Percentiles rank a stretch among this genome's conserved stretches.
These are phyloP conservation scores for Pachyuromys duprasi DNA, from an alignment of 2,797 vertebrate genomes.

Conservation along the genomic window DNA sequence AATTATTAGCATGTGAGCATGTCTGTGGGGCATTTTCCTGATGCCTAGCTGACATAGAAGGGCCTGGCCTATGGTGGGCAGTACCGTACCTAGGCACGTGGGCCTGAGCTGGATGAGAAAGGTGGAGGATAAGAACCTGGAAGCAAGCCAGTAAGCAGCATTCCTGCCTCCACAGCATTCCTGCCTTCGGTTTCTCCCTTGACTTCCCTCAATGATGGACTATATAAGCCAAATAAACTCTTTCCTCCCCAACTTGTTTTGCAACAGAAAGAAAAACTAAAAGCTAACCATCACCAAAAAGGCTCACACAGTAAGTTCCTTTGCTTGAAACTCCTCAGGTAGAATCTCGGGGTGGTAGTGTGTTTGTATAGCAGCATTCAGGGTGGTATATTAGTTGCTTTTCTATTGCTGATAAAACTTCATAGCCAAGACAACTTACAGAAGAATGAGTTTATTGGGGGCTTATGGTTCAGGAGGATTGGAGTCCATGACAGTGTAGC, in stretches of 20 bases:
- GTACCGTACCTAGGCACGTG: neutral
- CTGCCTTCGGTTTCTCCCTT: neutral
- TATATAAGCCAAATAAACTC: neutral
- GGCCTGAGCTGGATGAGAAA: neutral
- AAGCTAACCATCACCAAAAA: neutral
- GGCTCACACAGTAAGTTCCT: conserved; percentile 13
- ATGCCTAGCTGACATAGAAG: neutral
- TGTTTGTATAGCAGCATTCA: neutral
- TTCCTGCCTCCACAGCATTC: too few species aligned
- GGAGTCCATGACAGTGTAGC: neutral
- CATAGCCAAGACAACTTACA: neutral
- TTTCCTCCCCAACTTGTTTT: neutral
- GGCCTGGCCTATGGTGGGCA: neutral
- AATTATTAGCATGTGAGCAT: neutral
- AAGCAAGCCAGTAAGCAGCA: neutral
- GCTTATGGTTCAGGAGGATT: neutral
- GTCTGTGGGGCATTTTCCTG: neutral
- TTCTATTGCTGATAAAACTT: neutral
- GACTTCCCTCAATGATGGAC: neutral
- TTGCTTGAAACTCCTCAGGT: conserved; percentile 16
- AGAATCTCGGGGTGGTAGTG: neutral
- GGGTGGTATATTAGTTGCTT: neutral
- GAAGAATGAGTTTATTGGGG: neutral
- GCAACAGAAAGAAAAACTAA: neutral
- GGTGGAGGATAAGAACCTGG: neutral